Evolutionary conservation across 2,797 vertebrate genomes (phyloP).

Genomic region (Phrynocephalus forsythii): DNA sequence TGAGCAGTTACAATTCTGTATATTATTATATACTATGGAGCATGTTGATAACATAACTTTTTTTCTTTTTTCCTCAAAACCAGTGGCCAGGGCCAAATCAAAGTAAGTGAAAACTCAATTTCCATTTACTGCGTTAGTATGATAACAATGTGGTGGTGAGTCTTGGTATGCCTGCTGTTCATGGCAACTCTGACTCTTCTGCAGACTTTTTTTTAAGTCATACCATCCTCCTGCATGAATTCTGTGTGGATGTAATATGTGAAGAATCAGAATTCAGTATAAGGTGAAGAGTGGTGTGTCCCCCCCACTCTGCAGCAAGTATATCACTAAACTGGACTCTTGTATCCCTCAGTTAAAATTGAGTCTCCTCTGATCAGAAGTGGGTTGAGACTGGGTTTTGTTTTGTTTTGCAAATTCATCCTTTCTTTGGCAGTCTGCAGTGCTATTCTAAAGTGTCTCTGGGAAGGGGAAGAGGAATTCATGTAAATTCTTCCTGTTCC

Average conservation of each 20-base stretch:
- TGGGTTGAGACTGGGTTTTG: not conserved
- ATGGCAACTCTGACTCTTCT: not conserved
- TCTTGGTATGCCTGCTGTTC: not conserved
- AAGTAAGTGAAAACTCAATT: constrained; percentile 87
- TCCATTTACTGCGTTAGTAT: not conserved
- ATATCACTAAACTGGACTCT: not conserved
- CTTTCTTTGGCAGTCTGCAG: not conserved
- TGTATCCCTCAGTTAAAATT: not conserved
- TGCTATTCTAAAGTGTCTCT: not conserved
- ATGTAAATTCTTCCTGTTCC: not conserved
- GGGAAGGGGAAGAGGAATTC: not conserved
- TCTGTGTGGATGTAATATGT: not conserved
- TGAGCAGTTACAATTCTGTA: not conserved
- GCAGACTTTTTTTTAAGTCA: not conserved
- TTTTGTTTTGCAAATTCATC: not conserved
- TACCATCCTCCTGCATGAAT: not conserved
- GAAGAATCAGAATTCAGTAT: not conserved
- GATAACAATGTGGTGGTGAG: not conserved
- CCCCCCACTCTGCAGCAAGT: not conserved
- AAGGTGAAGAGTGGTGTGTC: not conserved
- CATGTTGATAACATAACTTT: constrained; percentile 44
- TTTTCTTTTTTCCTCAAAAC: constrained; percentile 59
- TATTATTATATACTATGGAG: constrained; percentile 21
- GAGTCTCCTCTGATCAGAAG: not conserved
- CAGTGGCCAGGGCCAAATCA: constrained; percentile 94